Base-by-base conservation (phyloP, 2,888 invertebrate species). In the Saturnia japonica region DNA sequence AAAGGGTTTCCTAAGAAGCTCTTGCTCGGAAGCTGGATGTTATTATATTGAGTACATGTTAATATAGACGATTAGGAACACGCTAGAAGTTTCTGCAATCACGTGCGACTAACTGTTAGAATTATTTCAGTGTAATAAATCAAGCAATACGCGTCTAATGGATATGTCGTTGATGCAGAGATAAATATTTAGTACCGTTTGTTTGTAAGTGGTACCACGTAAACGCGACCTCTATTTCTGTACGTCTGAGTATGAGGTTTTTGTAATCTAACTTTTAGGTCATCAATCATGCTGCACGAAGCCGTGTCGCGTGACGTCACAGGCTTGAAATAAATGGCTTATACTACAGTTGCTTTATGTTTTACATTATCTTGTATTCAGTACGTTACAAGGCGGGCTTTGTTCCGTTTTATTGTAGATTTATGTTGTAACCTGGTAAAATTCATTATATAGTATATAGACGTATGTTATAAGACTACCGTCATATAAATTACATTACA, bases 251-350 rank as follows among this genome's bases (percentile, higher is more conserved):
- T 45, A 60, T 69, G 60, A 69, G 43, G 69, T 69, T 69, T 60
- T 76, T 66, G 74, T 74, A 74, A 75, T 74, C 71, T 74, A 76
- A 77, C 76, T 76, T 76, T 75, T 73, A 70, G 72, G 70, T 69
- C 76, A 78, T 78, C 77, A 76, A 78, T 78, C 77, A 76, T 73
- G 64, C 66, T 64, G 67, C 73, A 73, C 69, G 74, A 75, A 75
- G 74, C 73, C 69, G 72, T 74, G 64, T 70, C 72, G 74, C 68
- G 72, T 69, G 28, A 43, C 47, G 64, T 28, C 42, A 64, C 62
- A 42, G 45, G 64, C 47, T 69, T 69, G 60, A 64, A 64, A 69
- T 64, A 69, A 74, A 74, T 71, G 72, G 64, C 64, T 40, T 40
- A n/a, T 64, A 64, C 19, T 40, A 64, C 40, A 60, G 40, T 40